These are phyloP conservation scores for Hoplostethus atlanticus DNA, from an alignment of 2,797 vertebrate genomes.

Conservation along the genomic window DNA sequence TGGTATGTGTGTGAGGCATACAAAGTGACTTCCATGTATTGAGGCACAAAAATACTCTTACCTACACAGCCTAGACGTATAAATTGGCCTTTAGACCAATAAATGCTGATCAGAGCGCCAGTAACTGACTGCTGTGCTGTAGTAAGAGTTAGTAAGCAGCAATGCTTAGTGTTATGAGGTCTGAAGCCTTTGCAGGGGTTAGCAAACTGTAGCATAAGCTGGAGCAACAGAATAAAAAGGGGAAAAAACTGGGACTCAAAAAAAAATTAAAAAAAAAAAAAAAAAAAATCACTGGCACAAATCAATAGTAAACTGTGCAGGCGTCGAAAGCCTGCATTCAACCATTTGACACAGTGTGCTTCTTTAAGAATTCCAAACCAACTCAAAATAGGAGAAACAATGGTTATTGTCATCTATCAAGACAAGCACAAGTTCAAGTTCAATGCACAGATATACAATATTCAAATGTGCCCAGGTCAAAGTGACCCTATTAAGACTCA, in stretches of 20 bases:
- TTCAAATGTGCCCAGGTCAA: constrained; percentile 75
- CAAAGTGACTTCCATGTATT: constrained; percentile 80
- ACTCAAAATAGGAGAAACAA: constrained; percentile 63
- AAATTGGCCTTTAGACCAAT: constrained; percentile 70
- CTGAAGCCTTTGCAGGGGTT: constrained; percentile 64
- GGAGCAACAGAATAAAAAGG: constrained; percentile 49
- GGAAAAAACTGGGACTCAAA: constrained; percentile 29
- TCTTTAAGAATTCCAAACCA: constrained; percentile 70
- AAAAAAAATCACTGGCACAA: constrained; percentile 74
- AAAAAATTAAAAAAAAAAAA: constrained; percentile 14
- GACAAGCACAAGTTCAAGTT: constrained; percentile 74
- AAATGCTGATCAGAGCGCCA: constrained; percentile 69
- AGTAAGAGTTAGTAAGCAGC: constrained; percentile 81
- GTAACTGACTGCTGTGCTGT: constrained; percentile 72
- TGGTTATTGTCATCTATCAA: constrained; percentile 68
- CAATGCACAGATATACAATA: constrained; percentile 73
- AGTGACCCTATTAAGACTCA: constrained; percentile 75
- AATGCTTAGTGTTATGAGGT: constrained; percentile 79
- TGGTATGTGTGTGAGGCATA: constrained; percentile 67
- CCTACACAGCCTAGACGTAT: constrained; percentile 73
- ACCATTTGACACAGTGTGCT: constrained; percentile 81
- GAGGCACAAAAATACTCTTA: constrained; percentile 84
- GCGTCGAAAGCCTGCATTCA: constrained; percentile 63
- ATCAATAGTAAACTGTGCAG: constrained; percentile 75
- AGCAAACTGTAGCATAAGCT: constrained; percentile 60